These are phyloP conservation scores for Prunella strophiata DNA, from an alignment of 2,797 vertebrate genomes.

Conservation along the genomic window DNA sequence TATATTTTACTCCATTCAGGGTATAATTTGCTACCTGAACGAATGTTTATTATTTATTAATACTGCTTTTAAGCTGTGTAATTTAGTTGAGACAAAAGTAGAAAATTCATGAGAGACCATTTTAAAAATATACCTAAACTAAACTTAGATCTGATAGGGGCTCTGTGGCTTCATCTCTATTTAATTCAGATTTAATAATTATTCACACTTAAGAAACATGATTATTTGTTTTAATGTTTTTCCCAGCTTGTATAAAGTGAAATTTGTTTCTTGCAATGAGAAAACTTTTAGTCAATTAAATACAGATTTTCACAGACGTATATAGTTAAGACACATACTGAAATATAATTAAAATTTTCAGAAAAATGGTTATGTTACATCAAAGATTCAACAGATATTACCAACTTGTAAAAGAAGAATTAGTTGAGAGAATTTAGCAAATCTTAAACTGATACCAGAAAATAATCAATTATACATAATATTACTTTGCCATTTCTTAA, in stretches of 20 bases:
- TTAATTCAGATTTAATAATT: background rate
- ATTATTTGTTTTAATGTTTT: background rate
- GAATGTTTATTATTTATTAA: background rate
- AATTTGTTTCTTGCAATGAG: background rate
- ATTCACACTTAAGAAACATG: background rate
- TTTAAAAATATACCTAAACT: background rate
- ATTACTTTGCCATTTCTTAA: background rate
- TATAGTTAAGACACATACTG: background rate
- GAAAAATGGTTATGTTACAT: background rate
- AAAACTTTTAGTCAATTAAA: background rate
- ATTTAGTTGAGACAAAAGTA: background rate
- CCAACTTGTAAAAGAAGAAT: background rate
- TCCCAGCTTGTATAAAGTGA: background rate
- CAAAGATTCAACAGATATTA: background rate
- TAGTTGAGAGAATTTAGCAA: background rate
- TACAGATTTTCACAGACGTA: background rate
- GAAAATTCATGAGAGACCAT: background rate
- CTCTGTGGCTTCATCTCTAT: background rate
- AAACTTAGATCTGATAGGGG: background rate
- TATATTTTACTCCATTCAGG: background rate
- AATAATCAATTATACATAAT: background rate
- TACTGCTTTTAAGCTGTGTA: background rate
- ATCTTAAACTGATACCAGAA: background rate
- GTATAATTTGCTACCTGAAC: background rate
- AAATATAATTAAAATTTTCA: background rate